A percentile compares a stretch with the other conserved stretches of the same genome.
Evolutionary conservation across 2,888 invertebrate genomes (phyloP).

Genomic region (Amphipoea lucens): DNA sequence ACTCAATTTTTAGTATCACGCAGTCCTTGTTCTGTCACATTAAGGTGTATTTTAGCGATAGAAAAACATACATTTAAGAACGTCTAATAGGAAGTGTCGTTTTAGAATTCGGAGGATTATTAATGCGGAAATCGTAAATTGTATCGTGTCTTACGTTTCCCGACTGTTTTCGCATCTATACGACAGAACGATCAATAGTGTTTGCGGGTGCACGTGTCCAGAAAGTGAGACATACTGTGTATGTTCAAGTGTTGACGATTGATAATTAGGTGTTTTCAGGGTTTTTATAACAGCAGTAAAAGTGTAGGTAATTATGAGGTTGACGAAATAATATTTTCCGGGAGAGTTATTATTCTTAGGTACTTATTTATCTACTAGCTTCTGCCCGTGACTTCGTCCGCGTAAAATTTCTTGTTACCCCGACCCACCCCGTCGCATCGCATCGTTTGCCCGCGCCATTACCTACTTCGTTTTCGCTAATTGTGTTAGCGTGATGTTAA

Average conservation of each 20-base stretch:
- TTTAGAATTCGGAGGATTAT: neutral
- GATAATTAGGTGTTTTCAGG: neutral
- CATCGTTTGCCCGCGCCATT: no score
- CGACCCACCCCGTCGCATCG: no score
- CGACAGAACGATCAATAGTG: conserved; percentile 26
- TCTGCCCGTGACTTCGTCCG: no score
- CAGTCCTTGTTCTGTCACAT: neutral
- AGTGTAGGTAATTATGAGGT: neutral
- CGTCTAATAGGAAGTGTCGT: neutral
- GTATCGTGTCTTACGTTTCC: neutral
- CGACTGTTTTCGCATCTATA: conserved; percentile 14
- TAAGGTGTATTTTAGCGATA: neutral
- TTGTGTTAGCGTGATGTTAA: no score
- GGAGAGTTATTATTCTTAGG: neutral
- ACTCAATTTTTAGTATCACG: neutral
- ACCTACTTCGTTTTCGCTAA: no score
- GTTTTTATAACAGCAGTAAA: neutral
- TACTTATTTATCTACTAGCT: no score
- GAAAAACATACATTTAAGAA: neutral
- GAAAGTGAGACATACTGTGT: neutral
- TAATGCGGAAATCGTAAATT: conserved; percentile 46
- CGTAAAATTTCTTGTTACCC: no score
- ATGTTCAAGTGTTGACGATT: neutral
- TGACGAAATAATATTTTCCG: neutral
- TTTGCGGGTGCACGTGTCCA: neutral